phyloP scores from a whole-genome alignment of 2,888 invertebrate species.

The Amblyteles armatorius region DNA sequence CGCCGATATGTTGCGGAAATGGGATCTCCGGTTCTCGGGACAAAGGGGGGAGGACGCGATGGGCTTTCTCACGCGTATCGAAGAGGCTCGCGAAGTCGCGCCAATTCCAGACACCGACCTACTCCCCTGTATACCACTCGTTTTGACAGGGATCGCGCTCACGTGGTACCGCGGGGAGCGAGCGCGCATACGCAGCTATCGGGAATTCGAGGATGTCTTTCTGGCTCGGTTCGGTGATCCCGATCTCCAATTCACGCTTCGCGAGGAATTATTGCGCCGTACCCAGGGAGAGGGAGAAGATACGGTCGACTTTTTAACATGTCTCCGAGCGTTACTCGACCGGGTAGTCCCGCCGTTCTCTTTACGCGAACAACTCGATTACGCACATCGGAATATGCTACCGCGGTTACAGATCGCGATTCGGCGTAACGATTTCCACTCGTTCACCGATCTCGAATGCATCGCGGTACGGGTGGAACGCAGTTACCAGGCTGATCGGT shows the following conservation, averaged over 20 bases:
- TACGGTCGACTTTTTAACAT: too few relatives aligned
- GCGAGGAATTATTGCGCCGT: background rate
- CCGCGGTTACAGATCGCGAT: background rate
- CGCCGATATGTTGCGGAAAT: background rate
- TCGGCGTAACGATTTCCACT: background rate
- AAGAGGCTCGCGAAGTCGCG: background rate
- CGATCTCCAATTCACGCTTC: background rate
- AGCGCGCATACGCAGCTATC: background rate
- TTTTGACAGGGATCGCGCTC: background rate
- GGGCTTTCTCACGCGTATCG: background rate
- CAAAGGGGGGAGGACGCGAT: background rate
- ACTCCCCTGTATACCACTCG: background rate
- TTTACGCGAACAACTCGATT: background rate
- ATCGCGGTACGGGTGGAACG: too few relatives aligned
- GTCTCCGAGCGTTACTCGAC: too few relatives aligned
- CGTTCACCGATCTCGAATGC: background rate
- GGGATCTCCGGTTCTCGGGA: conserved; percentile 1
- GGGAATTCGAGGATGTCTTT: background rate
- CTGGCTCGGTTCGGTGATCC: background rate
- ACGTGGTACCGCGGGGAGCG: background rate
- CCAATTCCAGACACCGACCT: background rate
- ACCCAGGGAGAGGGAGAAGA: background rate
- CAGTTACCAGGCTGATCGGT: too few relatives aligned
- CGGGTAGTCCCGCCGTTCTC: too few relatives aligned
- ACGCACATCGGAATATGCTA: conserved; percentile 12